Conservation (phyloP, 2,888 invertebrate genomes). For the Ennomos erosarius region DNA sequence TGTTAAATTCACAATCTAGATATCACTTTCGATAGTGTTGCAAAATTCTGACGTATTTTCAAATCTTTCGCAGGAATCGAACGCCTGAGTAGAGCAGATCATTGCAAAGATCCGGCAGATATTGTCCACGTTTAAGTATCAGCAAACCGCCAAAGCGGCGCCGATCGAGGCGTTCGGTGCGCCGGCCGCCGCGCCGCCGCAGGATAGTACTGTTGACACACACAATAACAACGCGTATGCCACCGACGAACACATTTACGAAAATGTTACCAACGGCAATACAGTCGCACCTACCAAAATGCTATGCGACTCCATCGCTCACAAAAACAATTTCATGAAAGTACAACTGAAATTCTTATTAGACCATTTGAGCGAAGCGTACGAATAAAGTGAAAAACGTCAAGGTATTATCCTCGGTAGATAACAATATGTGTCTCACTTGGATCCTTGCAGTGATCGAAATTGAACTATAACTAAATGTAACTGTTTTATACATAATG, state of each 20-base stretch:
- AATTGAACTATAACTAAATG: constrained; percentile 69
- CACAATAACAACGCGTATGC: constrained; percentile 64
- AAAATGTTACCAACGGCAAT: constrained; percentile 80
- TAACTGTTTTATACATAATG: constrained; percentile 78
- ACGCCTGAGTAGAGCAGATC: constrained; percentile 96
- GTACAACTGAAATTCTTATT: constrained; percentile 86
- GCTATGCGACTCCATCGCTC: constrained; percentile 80
- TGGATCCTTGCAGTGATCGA: constrained; percentile 86
- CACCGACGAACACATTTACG: constrained; percentile 61
- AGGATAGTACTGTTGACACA: constrained; percentile 75
- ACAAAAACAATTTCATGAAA: constrained; percentile 81
- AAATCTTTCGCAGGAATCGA: constrained; percentile 90
- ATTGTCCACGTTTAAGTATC: constrained; percentile 90
- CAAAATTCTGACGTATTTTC: constrained; percentile 73
- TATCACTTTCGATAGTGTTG: constrained; percentile 49
- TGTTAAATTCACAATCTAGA: constrained; percentile 59
- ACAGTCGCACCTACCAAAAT: constrained; percentile 75
- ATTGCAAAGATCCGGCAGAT: constrained; percentile 93
- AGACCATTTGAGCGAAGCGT: constrained; percentile 88
- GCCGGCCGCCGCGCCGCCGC: constrained; percentile 67
- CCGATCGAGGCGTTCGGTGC: constrained; percentile 80
- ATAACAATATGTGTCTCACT: constrained; percentile 72
- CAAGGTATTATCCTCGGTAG: constrained; percentile 77
- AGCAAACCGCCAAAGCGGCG: constrained; percentile 84
- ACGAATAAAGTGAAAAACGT: constrained; percentile 82